Evolutionary conservation across 2,797 vertebrate species (phyloP), one percentile per base, ranked within the genome.

Genomic region (Diplodus sargus): DNA sequence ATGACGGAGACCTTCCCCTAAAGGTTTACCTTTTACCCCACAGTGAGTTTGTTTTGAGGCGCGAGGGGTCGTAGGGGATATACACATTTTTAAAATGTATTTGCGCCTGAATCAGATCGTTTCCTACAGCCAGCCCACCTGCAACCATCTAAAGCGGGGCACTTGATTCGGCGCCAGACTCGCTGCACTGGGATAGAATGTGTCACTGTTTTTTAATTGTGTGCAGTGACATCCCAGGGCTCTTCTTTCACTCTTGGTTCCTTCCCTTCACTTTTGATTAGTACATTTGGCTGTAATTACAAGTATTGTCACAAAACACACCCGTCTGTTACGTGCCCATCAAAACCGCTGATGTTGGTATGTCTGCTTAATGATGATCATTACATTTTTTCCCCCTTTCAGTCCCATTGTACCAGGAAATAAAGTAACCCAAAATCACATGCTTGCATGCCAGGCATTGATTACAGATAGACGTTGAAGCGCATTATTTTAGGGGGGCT

Each of bases 371-470:
- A 93, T 93, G 80, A 92, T 86, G 79, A 90, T 93, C 89, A 91
- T 94, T 93, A 89, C 59, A 76, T 80, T 69, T 73, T 48, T 15
- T 30, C 62, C 76, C 67, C 80, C 25, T 87, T 89, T 90, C 70
- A 78, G 56, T 69, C 74, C 77, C 77, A 87, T 89, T 93, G 88
- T 91, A 82, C 48, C 0, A 10, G 23, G 78, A 90, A 80, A 93
- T 89, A 94, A 92, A 94, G 89, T 89, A 88, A 90, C 85, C 85
- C 82, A 74, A 89, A 94, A 93, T 94, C 90, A 84, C 79, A 92
- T 70, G 76, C 83, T 88, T 74, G 84, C 79, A 83, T 89, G 89
- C 90, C 89, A 92, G 87, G 89, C 87, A 91, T 91, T 94, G 92
- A 93, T 95, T 94, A 93, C 86, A 87, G 75, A 88, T 90, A 81